Evolutionary conservation across 2,113 vertebrate species (phyloP).

Genomic region (Scomber japonicus): DNA sequence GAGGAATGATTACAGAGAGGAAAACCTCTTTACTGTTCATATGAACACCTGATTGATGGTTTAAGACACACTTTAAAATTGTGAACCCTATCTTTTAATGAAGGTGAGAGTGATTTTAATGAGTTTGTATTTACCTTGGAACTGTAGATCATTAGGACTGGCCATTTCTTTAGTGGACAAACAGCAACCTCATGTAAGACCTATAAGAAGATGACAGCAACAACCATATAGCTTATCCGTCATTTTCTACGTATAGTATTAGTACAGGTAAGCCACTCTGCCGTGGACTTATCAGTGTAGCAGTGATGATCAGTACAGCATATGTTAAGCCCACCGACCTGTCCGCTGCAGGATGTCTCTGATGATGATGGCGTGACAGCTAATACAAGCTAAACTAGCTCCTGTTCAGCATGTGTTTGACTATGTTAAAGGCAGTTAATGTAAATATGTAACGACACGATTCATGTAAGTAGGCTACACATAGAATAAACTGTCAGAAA

Average conservation of each 20-base stretch:
- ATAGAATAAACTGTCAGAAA: background rate
- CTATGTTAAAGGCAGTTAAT: background rate
- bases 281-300: too few relatives aligned
- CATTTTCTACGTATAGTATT: too few relatives aligned
- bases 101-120: too few relatives aligned
- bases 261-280: too few relatives aligned
- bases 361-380: constrained; percentile 16
- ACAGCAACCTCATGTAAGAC: constrained; percentile 31
- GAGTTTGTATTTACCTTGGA: constrained; percentile 81
- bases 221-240: too few relatives aligned
- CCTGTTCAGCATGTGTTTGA: background rate
- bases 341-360: constrained; percentile 17
- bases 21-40: too few relatives aligned
- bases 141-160: constrained; percentile 85
- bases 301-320: background rate
- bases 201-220: constrained; percentile 18
- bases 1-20: too few relatives aligned
- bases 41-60: too few relatives aligned
- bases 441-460: background rate
- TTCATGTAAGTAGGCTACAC: too few relatives aligned
- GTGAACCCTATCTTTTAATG: too few relatives aligned
- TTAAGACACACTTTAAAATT: too few relatives aligned
- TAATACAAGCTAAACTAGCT: background rate
- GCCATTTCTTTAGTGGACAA: constrained; percentile 80
- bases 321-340: background rate